Evolutionary conservation across 2,113 vertebrate genomes (phyloP).

Genomic region (Peromyscus maniculatus): DNA sequence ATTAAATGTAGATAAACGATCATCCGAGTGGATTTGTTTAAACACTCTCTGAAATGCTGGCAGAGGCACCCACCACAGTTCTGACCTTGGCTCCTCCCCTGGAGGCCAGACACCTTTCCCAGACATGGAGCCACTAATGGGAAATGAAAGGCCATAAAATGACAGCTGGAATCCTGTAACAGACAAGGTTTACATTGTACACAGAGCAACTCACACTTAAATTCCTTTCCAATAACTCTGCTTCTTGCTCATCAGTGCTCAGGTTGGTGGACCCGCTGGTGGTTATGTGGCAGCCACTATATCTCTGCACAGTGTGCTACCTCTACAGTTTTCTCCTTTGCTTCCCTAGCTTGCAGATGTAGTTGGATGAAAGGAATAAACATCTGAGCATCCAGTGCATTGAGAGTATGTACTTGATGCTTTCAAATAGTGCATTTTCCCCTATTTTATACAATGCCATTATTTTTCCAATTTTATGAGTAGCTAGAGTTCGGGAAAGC

Average conservation of each 20-base stretch:
- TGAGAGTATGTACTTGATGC: background rate
- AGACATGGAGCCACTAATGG: constrained; percentile 76
- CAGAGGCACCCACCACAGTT: constrained; percentile 64
- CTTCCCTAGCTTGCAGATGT: background rate
- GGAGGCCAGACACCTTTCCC: constrained; percentile 74
- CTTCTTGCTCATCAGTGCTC: constrained; percentile 54
- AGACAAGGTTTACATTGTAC: constrained; percentile 78
- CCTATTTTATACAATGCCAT: background rate
- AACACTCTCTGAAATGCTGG: constrained; percentile 64
- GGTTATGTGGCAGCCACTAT: constrained; percentile 7
- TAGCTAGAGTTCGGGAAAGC: background rate
- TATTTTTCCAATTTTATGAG: constrained; percentile 44
- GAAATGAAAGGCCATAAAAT: constrained; percentile 82
- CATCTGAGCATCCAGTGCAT: background rate
- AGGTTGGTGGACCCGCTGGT: constrained; percentile 33
- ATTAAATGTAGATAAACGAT: constrained; percentile 22
- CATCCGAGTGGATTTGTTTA: constrained; percentile 59
- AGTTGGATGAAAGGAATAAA: background rate
- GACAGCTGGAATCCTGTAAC: constrained; percentile 79
- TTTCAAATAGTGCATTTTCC: background rate
- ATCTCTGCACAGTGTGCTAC: background rate
- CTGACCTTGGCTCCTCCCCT: constrained; percentile 59
- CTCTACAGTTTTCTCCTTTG: background rate
- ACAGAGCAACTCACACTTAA: constrained; percentile 78
- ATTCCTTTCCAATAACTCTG: constrained; percentile 69